Evolutionary conservation across 2,113 vertebrate genomes (phyloP).

Genomic region (Etheostoma spectabile): DNA sequence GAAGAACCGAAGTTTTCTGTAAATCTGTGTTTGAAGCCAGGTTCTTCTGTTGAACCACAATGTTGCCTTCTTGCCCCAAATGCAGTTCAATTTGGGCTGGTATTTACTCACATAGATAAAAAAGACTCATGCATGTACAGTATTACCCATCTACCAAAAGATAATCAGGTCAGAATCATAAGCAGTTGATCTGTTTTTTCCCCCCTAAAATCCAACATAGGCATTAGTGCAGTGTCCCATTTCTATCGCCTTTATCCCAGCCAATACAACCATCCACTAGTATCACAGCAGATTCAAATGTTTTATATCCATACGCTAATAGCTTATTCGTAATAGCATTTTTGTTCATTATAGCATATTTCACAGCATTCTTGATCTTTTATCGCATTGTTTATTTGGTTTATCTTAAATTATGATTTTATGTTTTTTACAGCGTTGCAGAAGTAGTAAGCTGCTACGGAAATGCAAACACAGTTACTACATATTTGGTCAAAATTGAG

Average conservation of each 20-base stretch:
- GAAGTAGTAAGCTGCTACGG: neutral
- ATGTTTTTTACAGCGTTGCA: neutral
- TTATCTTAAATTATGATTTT: neutral
- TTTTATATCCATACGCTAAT: conserved; percentile 27
- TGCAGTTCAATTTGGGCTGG: conserved; percentile 4
- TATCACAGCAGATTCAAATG: conserved; percentile 26
- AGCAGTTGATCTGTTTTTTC: conserved; percentile 51
- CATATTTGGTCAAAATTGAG: neutral
- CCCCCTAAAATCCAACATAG: conserved; percentile 36
- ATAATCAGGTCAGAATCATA: conserved; percentile 65
- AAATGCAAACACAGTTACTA: neutral
- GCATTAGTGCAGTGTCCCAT: conserved; percentile 63
- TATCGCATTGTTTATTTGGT: conserved; percentile 4
- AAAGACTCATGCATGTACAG: conserved; percentile 1
- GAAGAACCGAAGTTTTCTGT: neutral
- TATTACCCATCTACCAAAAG: conserved; percentile 46
- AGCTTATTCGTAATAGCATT: neutral
- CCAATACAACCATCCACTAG: conserved; percentile 4
- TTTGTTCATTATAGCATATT: conserved; percentile 4
- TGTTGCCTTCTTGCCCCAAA: neutral
- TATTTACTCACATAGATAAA: conserved; percentile 25
- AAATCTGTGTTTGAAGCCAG: neutral
- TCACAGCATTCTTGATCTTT: neutral
- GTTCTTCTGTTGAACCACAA: neutral
- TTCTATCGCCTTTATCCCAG: conserved; percentile 56